Evolutionary conservation across 2,888 invertebrate genomes (phyloP).

Genomic region (Galerucella nymphaeae): DNA sequence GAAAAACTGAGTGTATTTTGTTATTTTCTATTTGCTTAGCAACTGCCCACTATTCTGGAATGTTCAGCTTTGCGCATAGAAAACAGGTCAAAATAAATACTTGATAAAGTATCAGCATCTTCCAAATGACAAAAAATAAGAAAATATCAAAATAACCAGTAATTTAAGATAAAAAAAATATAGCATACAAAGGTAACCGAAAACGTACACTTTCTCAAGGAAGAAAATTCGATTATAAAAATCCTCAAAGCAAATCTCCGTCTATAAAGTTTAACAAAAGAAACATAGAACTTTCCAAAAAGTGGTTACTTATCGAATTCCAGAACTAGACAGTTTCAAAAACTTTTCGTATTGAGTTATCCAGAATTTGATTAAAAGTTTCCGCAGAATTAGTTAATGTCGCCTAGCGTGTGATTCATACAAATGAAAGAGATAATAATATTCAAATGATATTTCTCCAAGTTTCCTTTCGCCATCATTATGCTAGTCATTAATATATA

Average conservation of each 20-base stretch:
- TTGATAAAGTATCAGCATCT: no score
- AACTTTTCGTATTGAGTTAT: slow-evolving; percentile 26
- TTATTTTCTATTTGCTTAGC: no score
- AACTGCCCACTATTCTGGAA: no score
- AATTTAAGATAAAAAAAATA: no score
- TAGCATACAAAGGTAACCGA: no score
- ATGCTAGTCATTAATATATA: neutral
- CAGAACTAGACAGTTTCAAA: slow-evolving; percentile 15
- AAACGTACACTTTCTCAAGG: neutral
- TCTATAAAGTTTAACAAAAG: neutral
- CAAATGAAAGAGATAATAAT: slow-evolving; percentile 30
- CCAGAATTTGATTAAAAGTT: slow-evolving; percentile 31
- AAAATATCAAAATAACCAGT: no score
- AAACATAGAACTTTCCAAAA: slow-evolving; percentile 4
- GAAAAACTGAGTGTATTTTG: no score
- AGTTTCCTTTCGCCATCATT: slow-evolving; percentile 7
- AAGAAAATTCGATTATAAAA: neutral
- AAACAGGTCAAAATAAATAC: no score
- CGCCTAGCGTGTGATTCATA: slow-evolving; percentile 15
- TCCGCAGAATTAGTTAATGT: slow-evolving; percentile 12
- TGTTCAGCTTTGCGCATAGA: no score
- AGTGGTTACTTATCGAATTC: slow-evolving; percentile 13
- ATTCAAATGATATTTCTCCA: slow-evolving; percentile 25
- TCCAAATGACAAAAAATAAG: no score
- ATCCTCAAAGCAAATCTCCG: neutral